Percentiles rank a stretch among this genome's conserved stretches.
phyloP scores from a whole-genome alignment of 2,888 invertebrate species.

The Neoscelio sp. region DNA sequence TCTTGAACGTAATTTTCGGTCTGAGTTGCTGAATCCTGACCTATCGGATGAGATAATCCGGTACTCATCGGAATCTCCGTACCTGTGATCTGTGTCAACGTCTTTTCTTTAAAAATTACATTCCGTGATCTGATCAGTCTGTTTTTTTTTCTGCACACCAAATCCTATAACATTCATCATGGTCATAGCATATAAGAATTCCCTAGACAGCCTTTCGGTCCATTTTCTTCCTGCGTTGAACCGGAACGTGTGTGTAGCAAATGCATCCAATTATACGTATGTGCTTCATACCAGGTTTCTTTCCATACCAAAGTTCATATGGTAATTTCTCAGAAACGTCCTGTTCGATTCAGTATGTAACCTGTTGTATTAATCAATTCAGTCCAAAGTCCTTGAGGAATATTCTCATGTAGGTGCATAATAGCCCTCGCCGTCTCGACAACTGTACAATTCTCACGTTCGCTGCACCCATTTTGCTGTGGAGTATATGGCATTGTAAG shows the following conservation, averaged over 20 bases:
- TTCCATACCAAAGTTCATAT: constrained; percentile 70
- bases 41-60: background rate
- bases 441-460: constrained; percentile 2
- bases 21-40: background rate
- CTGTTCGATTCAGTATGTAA: constrained; percentile 70
- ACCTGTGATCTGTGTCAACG: background rate
- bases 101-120: constrained; percentile 47
- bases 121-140: constrained; percentile 29
- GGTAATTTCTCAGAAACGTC: too few species aligned
- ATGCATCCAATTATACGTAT: too few species aligned
- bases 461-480: background rate
- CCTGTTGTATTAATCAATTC: constrained; percentile 67
- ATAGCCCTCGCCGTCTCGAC: constrained; percentile 12
- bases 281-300: too few species aligned
- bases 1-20: constrained; percentile 4
- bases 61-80: background rate
- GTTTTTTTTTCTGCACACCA: constrained; percentile 10
- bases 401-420: constrained; percentile 8
- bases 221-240: too few species aligned
- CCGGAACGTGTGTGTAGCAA: too few species aligned
- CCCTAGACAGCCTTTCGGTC: too few species aligned
- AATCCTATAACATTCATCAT: too few species aligned
- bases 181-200: too few species aligned
- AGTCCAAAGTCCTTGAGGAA: constrained; percentile 19
- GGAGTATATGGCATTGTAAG: constrained; percentile 1